A percentile compares a stretch with the other conserved stretches of the same genome.
These are phyloP conservation scores for Orchesella flavescens DNA, from an alignment of 2,888 invertebrate genomes.

Conservation along the genomic window DNA sequence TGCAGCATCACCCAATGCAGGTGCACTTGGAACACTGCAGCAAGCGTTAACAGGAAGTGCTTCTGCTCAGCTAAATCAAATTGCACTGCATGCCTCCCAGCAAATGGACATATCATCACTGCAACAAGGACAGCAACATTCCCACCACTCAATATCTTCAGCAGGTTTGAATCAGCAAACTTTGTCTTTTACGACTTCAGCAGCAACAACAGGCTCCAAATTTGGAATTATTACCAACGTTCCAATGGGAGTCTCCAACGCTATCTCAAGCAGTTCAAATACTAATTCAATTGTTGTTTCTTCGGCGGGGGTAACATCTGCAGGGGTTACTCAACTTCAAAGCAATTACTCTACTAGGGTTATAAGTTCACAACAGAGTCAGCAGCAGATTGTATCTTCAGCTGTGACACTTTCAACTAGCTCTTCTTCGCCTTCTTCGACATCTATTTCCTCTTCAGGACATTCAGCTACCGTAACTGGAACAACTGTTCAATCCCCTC, in stretches of 20 bases:
- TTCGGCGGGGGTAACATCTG: slow-evolving; percentile 7
- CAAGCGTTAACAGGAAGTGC: slow-evolving; percentile 28
- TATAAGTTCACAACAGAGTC: neutral
- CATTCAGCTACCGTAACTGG: neutral
- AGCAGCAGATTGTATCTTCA: slow-evolving; percentile 3
- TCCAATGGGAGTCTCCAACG: neutral
- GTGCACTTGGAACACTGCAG: slow-evolving; percentile 38
- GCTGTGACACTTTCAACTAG: neutral
- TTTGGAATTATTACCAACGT: slow-evolving; percentile 43
- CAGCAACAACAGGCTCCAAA: slow-evolving; percentile 9
- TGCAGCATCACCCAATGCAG: slow-evolving; percentile 59
- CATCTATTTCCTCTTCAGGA: slow-evolving; percentile 20
- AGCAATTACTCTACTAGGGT: slow-evolving; percentile 13
- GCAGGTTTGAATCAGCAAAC: slow-evolving; percentile 30
- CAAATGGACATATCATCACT: neutral
- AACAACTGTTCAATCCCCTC: slow-evolving; percentile 8
- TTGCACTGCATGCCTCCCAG: slow-evolving; percentile 29
- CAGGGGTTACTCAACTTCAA: slow-evolving; percentile 7
- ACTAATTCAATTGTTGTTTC: slow-evolving; percentile 15
- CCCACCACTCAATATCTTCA: neutral
- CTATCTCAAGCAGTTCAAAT: neutral
- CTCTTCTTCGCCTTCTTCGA: slow-evolving; percentile 21
- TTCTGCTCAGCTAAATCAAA: slow-evolving; percentile 4
- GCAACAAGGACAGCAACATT: neutral
- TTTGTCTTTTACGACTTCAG: slow-evolving; percentile 2